Base-by-base conservation (phyloP, 2,797 vertebrate species). In the Trachurus trachurus region DNA sequence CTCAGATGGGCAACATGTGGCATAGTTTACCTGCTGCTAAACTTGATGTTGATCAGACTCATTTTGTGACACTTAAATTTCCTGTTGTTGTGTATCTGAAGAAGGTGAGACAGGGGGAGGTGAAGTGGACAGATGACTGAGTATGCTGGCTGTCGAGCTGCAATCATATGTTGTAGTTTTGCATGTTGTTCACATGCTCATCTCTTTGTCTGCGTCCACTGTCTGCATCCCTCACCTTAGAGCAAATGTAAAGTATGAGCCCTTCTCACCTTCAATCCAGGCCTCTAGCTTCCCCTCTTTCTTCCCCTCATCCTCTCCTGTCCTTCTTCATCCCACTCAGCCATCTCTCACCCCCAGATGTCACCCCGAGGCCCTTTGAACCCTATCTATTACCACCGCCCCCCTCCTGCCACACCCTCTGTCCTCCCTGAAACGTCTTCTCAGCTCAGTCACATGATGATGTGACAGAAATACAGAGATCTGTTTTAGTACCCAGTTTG, bases 241-340 rank as follows among this genome's bases (percentile, higher is more conserved):
- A n/a, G 47, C 47, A 49, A 19, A 49, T 49, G 17, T 7, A 49
- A 49, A n/a, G 26, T 26, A 49, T n/a, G 6, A 19, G 39, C 9
- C 44, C 16, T 5, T 13, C 0, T 45, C 44, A 6, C 15, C n/a
- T 9, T n/a, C 31, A 21, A 66, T 56, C 7, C 52, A 13, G 52
- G 44, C 37, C 61, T 74, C 50, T 62, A 72, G 52, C 58, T 47
- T 11, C 39, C 16, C 11, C 6, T 62, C 15, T 63, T 31, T 40
- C 58, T 47, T 11, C 39, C 16, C 11, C 6, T 62, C 15, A 66
- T 31, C 47, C 61, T 74, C 71, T 72, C 64, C 15, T 56, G 63
- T 63, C 57, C 29, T 71, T 53, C 71, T 78, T 76, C 76, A 78
- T 71, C 54, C 53, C 22, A 62, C 65, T 81, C 58, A 70, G 44